Evolutionary conservation across 2,888 invertebrate genomes (phyloP).

Genomic region (Belgica antarctica): DNA sequence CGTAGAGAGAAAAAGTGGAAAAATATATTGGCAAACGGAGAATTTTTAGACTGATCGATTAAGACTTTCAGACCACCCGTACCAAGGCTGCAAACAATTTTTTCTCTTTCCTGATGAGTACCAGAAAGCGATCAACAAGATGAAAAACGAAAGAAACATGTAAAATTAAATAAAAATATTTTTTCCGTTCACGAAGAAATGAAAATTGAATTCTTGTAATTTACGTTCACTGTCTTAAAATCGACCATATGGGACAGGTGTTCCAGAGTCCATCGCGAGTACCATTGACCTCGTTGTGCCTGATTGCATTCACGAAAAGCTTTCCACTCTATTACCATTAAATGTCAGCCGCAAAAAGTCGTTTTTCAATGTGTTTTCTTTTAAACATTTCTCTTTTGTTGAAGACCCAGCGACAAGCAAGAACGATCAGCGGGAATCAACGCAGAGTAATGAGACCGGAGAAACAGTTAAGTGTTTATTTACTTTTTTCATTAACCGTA

Average conservation of each 20-base stretch:
- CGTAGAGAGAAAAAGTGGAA: neutral
- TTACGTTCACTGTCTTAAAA: neutral
- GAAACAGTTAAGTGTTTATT: slow-evolving; percentile 4
- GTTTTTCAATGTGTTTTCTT: neutral
- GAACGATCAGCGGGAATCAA: neutral
- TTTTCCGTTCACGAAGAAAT: neutral
- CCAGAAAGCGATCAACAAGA: slow-evolving; percentile 4
- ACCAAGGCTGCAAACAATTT: neutral
- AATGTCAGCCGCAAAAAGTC: neutral
- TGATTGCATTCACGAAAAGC: neutral
- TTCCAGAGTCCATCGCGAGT: neutral
- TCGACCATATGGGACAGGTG: slow-evolving; percentile 1
- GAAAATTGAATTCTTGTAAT: neutral
- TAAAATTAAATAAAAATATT: neutral
- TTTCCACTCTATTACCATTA: neutral
- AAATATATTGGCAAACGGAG: neutral
- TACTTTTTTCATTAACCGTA: slow-evolving; percentile 12
- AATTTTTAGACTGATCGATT: slow-evolving; percentile 11
- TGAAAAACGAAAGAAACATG: neutral
- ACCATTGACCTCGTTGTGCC: slow-evolving; percentile 11
- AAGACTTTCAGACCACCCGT: slow-evolving; percentile 7
- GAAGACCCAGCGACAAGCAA: neutral
- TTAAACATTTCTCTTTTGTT: neutral
- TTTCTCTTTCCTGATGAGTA: slow-evolving; percentile 2
- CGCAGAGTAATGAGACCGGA: neutral